Conservation (phyloP, 2,797 vertebrate genomes). For the Glyptemys insculpta region DNA sequence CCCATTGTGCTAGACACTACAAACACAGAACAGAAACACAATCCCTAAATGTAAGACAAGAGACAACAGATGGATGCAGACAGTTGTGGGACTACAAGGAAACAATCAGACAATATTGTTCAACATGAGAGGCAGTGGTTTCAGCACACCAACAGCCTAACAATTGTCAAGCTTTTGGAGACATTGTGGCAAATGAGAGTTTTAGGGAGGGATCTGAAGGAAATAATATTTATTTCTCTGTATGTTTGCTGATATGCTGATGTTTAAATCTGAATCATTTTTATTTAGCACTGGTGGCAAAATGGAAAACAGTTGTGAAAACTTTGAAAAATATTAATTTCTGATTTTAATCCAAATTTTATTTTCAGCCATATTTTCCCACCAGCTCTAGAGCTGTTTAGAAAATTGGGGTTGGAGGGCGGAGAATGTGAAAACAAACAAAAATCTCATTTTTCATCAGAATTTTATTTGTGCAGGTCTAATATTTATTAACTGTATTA, state of each 20-base stretch:
- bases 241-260: neutral
- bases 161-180: neutral
- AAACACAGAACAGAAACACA: neutral
- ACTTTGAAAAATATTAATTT: neutral
- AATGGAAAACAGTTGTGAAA: neutral
- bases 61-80: neutral
- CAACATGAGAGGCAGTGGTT: neutral
- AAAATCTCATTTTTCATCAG: neutral
- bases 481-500: neutral
- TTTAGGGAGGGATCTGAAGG: neutral
- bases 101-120: neutral
- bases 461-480: neutral
- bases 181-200: neutral
- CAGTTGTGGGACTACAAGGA: neutral
- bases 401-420: neutral
- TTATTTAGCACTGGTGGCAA: neutral
- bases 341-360: neutral
- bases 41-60: neutral
- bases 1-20: neutral
- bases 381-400: neutral
- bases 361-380: neutral
- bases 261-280: neutral
- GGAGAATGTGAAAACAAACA: neutral
- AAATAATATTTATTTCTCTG: fast-evolving
- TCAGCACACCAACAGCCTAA: neutral